phyloP scores from a whole-genome alignment of 2,888 invertebrate species.

The Druceiella hillmani region DNA sequence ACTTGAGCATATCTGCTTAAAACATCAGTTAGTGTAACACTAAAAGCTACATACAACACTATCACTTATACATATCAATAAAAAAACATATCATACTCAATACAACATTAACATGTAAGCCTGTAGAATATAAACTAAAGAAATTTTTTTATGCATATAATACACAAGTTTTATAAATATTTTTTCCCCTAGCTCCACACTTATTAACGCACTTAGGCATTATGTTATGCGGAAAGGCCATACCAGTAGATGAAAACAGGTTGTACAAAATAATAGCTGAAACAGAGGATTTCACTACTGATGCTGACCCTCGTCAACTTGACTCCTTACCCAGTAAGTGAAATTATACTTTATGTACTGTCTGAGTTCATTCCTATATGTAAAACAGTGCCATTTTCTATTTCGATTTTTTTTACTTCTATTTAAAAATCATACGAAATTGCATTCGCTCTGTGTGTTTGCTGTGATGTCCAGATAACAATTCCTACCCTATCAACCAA shows the following conservation, averaged over 20 bases:
- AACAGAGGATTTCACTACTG: conserved; percentile 36
- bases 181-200: conserved; percentile 32
- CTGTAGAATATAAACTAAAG: conserved; percentile 3
- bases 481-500: too few relatives aligned
- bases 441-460: too few relatives aligned
- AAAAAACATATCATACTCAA: too few relatives aligned
- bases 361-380: background rate
- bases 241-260: conserved; percentile 36
- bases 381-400: too few relatives aligned
- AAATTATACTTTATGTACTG: background rate
- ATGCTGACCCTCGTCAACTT: conserved; percentile 41
- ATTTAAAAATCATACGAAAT: background rate
- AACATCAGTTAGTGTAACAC: too few relatives aligned
- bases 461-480: too few relatives aligned
- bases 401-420: background rate
- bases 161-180: conserved; percentile 4
- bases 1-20: too few relatives aligned
- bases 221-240: conserved; percentile 57
- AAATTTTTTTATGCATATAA: conserved; percentile 5
- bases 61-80: too few relatives aligned
- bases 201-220: conserved; percentile 53
- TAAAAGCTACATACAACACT: too few relatives aligned
- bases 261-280: conserved; percentile 42
- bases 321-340: conserved; percentile 48
- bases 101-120: conserved; percentile 5